A percentile compares a stretch with the other conserved stretches of the same genome.
These are phyloP conservation scores for Drosophila paulistorum DNA, from an alignment of 1,140 invertebrate species.

Conservation along the genomic window DNA sequence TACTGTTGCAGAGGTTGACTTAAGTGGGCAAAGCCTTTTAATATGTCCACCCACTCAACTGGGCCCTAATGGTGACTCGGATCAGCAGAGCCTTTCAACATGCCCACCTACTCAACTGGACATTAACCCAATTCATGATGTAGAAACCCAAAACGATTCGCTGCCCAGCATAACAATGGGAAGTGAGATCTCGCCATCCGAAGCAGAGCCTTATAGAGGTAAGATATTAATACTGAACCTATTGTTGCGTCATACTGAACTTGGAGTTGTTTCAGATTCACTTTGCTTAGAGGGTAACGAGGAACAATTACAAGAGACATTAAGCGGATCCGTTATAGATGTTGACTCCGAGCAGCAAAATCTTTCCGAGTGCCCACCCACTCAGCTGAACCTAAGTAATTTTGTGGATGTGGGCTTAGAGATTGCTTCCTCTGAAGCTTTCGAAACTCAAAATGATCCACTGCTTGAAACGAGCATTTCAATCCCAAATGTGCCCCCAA, in stretches of 20 bases:
- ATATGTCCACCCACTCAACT: too few relatives aligned
- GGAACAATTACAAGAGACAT: too few relatives aligned
- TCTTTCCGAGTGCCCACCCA: slow-evolving; percentile 6
- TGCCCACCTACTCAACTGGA: too few relatives aligned
- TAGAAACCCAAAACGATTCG: too few relatives aligned
- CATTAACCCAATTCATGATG: too few relatives aligned
- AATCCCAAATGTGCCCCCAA: background rate
- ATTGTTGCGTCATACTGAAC: background rate
- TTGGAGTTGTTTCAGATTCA: slow-evolving; percentile 2
- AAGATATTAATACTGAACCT: background rate
- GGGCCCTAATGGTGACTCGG: too few relatives aligned
- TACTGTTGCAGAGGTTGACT: too few relatives aligned
- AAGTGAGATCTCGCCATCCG: too few relatives aligned
- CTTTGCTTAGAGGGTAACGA: background rate
- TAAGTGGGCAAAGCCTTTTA: too few relatives aligned
- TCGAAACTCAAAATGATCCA: slow-evolving; percentile 18
- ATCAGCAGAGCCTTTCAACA: too few relatives aligned
- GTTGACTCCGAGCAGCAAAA: background rate
- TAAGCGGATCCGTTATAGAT: background rate
- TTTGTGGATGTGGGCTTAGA: slow-evolving; percentile 25
- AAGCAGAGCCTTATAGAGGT: background rate
- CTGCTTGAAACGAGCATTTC: slow-evolving; percentile 1
- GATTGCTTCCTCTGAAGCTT: background rate
- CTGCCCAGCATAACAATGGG: too few relatives aligned
- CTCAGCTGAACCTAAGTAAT: background rate